Conservation (phyloP, 2,797 vertebrate species). For the Benthosema pterotum region DNA sequence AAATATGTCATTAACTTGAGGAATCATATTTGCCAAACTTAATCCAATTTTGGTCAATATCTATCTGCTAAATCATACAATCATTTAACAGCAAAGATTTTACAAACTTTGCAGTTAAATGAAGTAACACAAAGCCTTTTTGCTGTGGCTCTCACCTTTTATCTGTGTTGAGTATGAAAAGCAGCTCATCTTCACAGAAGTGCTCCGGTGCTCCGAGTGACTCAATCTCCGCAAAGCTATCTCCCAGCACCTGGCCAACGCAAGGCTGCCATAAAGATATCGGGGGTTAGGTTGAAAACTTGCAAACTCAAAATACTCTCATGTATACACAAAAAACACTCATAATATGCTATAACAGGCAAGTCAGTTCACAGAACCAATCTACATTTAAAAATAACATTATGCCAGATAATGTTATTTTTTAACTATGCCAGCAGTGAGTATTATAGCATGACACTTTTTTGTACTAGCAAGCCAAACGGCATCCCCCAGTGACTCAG, state of each 20-base stretch:
- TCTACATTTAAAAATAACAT: constrained; percentile 7
- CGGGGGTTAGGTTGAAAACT: constrained; percentile 64
- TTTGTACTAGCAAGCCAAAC: too few relatives aligned
- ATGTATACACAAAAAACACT: constrained; percentile 1
- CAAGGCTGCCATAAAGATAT: constrained; percentile 79
- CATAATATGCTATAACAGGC: background rate
- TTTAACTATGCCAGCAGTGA: too few relatives aligned
- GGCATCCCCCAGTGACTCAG: too few relatives aligned
- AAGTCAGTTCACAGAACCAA: background rate
- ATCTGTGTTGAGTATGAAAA: constrained; percentile 93
- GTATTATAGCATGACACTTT: too few relatives aligned
- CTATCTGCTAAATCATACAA: too few relatives aligned
- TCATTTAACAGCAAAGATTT: too few relatives aligned
- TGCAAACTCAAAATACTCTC: constrained; percentile 9
- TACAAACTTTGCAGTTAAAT: background rate
- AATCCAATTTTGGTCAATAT: too few relatives aligned
- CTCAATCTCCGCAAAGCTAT: constrained; percentile 96
- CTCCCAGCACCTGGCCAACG: constrained; percentile 90
- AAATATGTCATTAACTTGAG: too few relatives aligned
- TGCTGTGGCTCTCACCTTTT: constrained; percentile 83
- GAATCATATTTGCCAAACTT: too few relatives aligned
- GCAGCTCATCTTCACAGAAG: constrained; percentile 97
- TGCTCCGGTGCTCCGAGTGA: constrained; percentile 92
- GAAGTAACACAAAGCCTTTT: background rate
- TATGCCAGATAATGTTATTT: too few relatives aligned